Evolutionary conservation across 2,797 vertebrate species (phyloP).

Genomic region (Sebastes steindachneri): DNA sequence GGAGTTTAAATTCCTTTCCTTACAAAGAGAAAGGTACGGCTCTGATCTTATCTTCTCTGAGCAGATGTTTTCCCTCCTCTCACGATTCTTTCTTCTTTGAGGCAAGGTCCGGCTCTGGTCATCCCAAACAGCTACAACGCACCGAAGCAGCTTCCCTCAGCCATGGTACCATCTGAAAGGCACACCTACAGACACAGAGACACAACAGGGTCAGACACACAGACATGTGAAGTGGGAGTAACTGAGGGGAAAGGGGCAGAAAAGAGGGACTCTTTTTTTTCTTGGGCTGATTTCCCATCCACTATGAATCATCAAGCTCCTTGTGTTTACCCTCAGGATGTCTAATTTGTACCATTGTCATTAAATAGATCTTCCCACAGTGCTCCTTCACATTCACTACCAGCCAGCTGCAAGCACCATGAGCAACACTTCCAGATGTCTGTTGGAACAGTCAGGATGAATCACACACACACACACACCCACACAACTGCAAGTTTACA

Average conservation of each 20-base stretch:
- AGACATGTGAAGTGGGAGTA: neutral
- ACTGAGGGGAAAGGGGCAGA: neutral
- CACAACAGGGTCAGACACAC: slow-evolving; percentile 15
- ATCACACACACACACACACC: slow-evolving; percentile 1
- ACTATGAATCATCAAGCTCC: slow-evolving; percentile 64
- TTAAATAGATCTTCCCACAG: slow-evolving; percentile 7
- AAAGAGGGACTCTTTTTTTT: neutral
- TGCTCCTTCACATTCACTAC: slow-evolving; percentile 26
- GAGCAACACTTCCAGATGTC: slow-evolving; percentile 65
- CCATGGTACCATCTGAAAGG: slow-evolving; percentile 37
- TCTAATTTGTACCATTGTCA: slow-evolving; percentile 16
- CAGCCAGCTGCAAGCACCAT: slow-evolving; percentile 40
- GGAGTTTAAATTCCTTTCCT: slow-evolving; percentile 49
- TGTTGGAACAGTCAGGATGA: slow-evolving; percentile 45
- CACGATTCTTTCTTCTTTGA: neutral
- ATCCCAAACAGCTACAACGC: slow-evolving; percentile 47
- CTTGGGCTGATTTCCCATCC: slow-evolving; percentile 39
- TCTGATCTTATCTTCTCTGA: slow-evolving; percentile 58
- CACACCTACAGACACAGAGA: slow-evolving; percentile 47
- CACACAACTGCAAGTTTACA: neutral
- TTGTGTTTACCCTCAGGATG: slow-evolving; percentile 22
- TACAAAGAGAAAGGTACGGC: slow-evolving; percentile 23
- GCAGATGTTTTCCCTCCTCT: slow-evolving; percentile 51
- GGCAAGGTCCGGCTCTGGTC: slow-evolving; percentile 6
- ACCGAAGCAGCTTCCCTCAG: slow-evolving; percentile 71